Percentiles rank a stretch among this genome's conserved stretches.
These are phyloP conservation scores for Celastrina argiolus DNA, from an alignment of 2,888 invertebrate species.

Conservation along the genomic window DNA sequence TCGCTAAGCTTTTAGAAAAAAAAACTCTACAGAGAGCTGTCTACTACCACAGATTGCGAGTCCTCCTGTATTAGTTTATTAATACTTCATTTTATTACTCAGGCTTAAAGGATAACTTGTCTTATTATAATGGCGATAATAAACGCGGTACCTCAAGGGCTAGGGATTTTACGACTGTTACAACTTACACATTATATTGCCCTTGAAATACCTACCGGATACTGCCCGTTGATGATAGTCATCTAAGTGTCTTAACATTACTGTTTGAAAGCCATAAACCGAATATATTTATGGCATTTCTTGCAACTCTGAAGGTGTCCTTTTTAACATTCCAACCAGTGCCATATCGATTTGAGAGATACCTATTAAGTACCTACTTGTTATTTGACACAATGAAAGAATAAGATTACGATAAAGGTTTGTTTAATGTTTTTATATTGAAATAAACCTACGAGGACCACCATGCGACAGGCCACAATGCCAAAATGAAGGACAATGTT, in stretches of 20 bases:
- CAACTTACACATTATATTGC: not conserved
- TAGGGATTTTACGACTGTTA: not conserved
- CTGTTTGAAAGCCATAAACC: not conserved
- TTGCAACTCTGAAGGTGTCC: conserved; percentile 7
- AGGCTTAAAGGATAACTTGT: not conserved
- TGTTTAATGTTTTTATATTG: not conserved
- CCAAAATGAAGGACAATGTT: not conserved
- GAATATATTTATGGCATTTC: conserved; percentile 11
- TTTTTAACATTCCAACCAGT: conserved; percentile 7
- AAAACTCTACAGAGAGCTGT: not conserved
- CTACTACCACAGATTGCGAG: not conserved
- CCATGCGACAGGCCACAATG: not conserved
- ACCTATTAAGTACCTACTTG: not conserved
- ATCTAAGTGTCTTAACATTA: conserved; percentile 15
- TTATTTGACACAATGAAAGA: not conserved
- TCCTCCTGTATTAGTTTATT: not conserved
- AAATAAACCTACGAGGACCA: not conserved
- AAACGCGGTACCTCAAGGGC: not conserved
- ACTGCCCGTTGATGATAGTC: not conserved
- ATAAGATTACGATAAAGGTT: not conserved
- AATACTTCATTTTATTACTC: not conserved
- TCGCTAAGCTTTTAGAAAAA: not conserved
- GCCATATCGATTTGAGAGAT: not conserved
- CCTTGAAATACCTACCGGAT: conserved; percentile 11
- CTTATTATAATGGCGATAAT: not conserved